These are phyloP conservation scores for Nomada ruficornis DNA, from an alignment of 2,888 invertebrate genomes.

Conservation along the genomic window DNA sequence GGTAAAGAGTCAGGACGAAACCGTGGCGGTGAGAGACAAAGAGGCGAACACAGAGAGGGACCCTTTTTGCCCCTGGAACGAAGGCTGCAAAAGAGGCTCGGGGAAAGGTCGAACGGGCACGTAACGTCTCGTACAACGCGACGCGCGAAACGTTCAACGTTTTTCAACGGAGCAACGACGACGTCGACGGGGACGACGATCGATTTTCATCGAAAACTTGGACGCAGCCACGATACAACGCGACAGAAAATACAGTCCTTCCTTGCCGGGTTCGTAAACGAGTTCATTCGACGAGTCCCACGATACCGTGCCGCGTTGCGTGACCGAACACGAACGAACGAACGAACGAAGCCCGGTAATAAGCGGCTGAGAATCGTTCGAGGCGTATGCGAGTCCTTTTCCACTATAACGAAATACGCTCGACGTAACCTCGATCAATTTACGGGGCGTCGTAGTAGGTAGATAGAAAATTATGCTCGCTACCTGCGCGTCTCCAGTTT, in stretches of 20 bases:
- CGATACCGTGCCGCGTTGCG: constrained; percentile 66
- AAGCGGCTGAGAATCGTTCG: constrained; percentile 69
- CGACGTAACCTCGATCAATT: constrained; percentile 59
- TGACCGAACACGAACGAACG: constrained; percentile 63
- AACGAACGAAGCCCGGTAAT: constrained; percentile 62
- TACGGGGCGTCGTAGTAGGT: constrained; percentile 48
- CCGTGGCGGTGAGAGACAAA: constrained; percentile 15
- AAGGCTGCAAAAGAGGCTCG: constrained; percentile 64
- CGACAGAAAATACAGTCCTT: constrained; percentile 28
- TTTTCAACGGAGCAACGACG: constrained; percentile 54
- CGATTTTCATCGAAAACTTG: constrained; percentile 72
- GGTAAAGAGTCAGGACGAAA: constrained; percentile 37
- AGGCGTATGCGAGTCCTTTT: constrained; percentile 55
- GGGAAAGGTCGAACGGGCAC: constrained; percentile 70
- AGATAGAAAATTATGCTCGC: constrained; percentile 57
- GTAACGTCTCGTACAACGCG: constrained; percentile 63
- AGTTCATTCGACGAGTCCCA: constrained; percentile 67
- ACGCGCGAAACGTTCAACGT: constrained; percentile 47
- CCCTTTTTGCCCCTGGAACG: constrained; percentile 72
- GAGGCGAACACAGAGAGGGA: constrained; percentile 34
- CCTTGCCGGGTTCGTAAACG: constrained; percentile 59
- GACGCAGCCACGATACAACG: constrained; percentile 34
- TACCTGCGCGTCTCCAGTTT: constrained; percentile 43
- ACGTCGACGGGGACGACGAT: constrained; percentile 61
- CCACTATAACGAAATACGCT: constrained; percentile 52